phyloP scores from a whole-genome alignment of 2,888 invertebrate species.

The Amitus sp. region DNA sequence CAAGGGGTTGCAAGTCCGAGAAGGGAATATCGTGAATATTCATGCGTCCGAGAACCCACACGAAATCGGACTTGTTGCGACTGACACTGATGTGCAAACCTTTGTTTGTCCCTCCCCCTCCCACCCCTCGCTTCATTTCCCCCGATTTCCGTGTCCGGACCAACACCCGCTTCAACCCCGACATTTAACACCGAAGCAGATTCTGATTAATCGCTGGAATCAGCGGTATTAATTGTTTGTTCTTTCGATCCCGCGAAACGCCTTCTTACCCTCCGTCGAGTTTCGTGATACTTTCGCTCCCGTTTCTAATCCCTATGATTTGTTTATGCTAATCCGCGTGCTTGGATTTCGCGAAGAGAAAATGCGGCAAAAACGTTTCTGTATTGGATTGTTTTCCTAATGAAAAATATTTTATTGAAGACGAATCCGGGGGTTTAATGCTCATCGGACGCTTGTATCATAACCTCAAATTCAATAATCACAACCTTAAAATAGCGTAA shows the following conservation, averaged over 20 bases:
- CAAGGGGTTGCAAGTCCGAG: too few species aligned
- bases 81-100: constrained; percentile 65
- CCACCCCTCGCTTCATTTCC: constrained; percentile 32
- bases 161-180: constrained; percentile 26
- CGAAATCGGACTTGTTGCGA: constrained; percentile 65
- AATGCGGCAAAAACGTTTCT: too few species aligned
- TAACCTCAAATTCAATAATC: too few species aligned
- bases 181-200: constrained; percentile 60
- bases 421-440: too few species aligned
- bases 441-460: too few species aligned
- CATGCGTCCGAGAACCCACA: constrained; percentile 51
- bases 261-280: constrained; percentile 24
- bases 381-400: too few species aligned
- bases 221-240: constrained; percentile 63
- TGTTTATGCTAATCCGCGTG: constrained; percentile 60
- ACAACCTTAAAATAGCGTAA: too few species aligned
- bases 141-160: constrained; percentile 12
- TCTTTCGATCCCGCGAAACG: constrained; percentile 57
- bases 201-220: constrained; percentile 61
- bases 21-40: constrained; percentile 52
- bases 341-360: constrained; percentile 14
- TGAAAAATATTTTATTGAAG: too few species aligned
- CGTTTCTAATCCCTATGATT: constrained; percentile 62
- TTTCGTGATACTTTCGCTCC: constrained; percentile 17
- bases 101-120: constrained; percentile 58